Evolutionary conservation across 1,140 invertebrate species (phyloP), one percentile per base, ranked within the genome.

Genomic region (Agrilus planipennis): DNA sequence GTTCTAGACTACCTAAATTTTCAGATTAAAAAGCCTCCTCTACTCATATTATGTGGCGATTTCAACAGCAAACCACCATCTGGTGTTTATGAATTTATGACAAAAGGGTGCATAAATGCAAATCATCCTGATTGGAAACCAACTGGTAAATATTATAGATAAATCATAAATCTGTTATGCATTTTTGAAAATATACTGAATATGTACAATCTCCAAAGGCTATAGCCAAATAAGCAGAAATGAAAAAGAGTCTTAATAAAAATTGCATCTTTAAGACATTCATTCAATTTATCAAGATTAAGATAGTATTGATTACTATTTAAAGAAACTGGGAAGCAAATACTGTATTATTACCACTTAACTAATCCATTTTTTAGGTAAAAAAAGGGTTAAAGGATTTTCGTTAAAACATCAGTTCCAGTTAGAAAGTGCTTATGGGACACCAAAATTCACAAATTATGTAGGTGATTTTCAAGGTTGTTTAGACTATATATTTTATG

Each of bases 401-500:
- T 43, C 4, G 21, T 17, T 38, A 10, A 34, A 34, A 7, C 81
- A 88, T 51, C 64, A 73, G 2, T 68, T 79, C 18, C 51, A 60
- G 4, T 65, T 89, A 34, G 63, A 52, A 10, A 89, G 80, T 63
- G 81, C 81, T 4, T 89, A 76, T 64, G 80, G 79, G 11, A 82
- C 73, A 17, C 81, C 79, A 7, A 58, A 72, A 31, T 93, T 77
- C 54, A 95, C 92, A 4, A 94, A 94, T 61, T 94, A 76, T 49
- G 89, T 87, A 0, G 65, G 62, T 1, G 73, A 73, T 1, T 95
- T 94, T 67, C 72, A 77, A 29, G 89, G 78, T 31, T 92, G 88
- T 58, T 64, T 97, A 11, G 92, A 97, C 66, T 95, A 94, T 52
- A 93, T 96, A 55, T 92, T 81, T 65, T 87, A 85, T 58, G 75